Evolutionary conservation across 30 jellyfish, hydroid and myxozoan species (phyloP).

Genomic region (Nemopilema nomurai): DNA sequence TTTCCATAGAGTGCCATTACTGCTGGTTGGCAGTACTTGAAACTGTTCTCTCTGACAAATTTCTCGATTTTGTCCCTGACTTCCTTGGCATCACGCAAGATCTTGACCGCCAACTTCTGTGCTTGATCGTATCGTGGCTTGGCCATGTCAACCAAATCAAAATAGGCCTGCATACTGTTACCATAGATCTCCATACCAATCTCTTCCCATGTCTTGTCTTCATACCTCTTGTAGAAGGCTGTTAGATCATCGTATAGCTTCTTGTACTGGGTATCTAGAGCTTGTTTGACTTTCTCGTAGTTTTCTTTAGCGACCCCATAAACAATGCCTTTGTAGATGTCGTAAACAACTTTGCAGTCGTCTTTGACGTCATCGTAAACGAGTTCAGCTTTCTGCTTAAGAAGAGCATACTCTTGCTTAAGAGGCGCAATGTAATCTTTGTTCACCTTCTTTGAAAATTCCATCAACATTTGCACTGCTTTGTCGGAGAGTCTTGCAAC

Average conservation of each 20-base stretch:
- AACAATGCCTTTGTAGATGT: constrained; percentile 67
- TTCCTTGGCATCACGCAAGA: background rate
- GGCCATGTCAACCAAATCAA: constrained; percentile 19
- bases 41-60: constrained; percentile 9
- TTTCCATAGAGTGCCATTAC: constrained; percentile 52
- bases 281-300: constrained; percentile 34
- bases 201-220: constrained; percentile 94
- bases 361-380: constrained; percentile 81
- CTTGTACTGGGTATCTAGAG: constrained; percentile 3
- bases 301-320: constrained; percentile 51
- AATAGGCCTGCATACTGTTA: constrained; percentile 18
- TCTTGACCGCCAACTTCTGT: background rate
- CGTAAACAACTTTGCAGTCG: constrained; percentile 51
- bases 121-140: constrained; percentile 20
- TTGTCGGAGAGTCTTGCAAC: background rate
- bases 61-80: constrained; percentile 6
- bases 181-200: constrained; percentile 44
- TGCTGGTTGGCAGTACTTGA: constrained; percentile 48
- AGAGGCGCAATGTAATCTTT: constrained; percentile 49
- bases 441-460: constrained; percentile 10
- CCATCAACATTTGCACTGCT: background rate
- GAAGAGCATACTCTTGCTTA: constrained; percentile 15
- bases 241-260: constrained; percentile 15
- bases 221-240: constrained; percentile 68
- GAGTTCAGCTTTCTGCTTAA: constrained; percentile 47